Conservation (phyloP, 2,888 invertebrate genomes). For the Trissolcus brochymenae region DNA sequence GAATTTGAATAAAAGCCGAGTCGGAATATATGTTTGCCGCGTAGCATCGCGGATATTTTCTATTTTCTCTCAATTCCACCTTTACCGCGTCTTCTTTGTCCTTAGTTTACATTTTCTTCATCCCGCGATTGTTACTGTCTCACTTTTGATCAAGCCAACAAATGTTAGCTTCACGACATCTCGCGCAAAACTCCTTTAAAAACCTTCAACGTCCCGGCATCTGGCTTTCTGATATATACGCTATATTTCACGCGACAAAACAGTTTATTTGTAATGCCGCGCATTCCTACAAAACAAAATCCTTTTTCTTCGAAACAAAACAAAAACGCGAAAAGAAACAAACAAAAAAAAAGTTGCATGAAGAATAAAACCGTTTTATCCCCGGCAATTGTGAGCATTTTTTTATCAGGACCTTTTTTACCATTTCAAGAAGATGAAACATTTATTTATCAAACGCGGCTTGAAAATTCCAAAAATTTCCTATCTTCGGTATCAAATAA, state of each 20-base stretch:
- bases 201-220: constrained; percentile 15
- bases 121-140: constrained; percentile 24
- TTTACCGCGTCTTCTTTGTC: constrained; percentile 30
- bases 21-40: constrained; percentile 41
- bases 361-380: too few species aligned
- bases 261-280: constrained; percentile 12
- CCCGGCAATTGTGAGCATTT: too few species aligned
- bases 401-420: too few species aligned
- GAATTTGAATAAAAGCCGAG: constrained; percentile 49
- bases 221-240: constrained; percentile 32
- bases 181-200: constrained; percentile 27
- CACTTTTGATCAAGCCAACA: constrained; percentile 41
- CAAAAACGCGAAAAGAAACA: neutral
- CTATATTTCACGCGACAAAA: constrained; percentile 24
- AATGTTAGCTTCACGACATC: constrained; percentile 13
- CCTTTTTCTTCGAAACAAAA: constrained; percentile 2
- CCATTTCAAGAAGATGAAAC: too few species aligned
- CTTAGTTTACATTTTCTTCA: constrained; percentile 31
- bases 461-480: too few species aligned
- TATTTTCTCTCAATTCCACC: constrained; percentile 29
- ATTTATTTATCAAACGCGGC: too few species aligned
- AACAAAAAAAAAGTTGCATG: neutral
- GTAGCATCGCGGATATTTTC: constrained; percentile 26
- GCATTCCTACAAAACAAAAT: too few species aligned
- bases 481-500: too few species aligned